A percentile compares a stretch with the other conserved stretches of the same genome.
Evolutionary conservation across 1,140 invertebrate genomes (phyloP).

Genomic region (Campoletis sonorensis): DNA sequence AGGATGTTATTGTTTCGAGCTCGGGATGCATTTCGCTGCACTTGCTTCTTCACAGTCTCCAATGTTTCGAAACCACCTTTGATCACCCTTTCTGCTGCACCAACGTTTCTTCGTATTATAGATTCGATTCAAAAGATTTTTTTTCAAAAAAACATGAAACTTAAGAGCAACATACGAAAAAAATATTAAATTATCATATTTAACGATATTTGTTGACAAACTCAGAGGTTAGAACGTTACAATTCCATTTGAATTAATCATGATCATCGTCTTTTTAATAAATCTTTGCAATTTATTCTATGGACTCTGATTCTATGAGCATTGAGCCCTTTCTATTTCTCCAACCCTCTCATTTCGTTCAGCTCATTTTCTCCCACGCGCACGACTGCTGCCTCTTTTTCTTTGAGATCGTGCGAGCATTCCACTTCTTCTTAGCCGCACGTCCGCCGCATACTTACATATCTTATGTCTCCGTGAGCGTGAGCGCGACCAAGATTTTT

Average conservation of each 20-base stretch:
- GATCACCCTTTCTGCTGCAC: conserved; percentile 46
- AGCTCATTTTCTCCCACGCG: conserved; percentile 47
- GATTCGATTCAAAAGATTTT: too few relatives aligned
- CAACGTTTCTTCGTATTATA: conserved; percentile 15
- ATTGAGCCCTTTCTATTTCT: not conserved
- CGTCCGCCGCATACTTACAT: conserved; percentile 61
- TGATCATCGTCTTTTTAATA: too few relatives aligned
- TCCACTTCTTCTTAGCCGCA: conserved; percentile 57
- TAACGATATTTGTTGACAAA: too few relatives aligned
- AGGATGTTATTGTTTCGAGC: conserved; percentile 54
- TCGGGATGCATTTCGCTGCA: conserved; percentile 14
- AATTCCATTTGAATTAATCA: too few relatives aligned
- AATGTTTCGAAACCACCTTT: conserved; percentile 22
- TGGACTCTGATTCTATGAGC: not conserved
- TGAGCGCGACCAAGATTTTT: conserved; percentile 57
- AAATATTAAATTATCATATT: too few relatives aligned
- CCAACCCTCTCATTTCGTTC: not conserved
- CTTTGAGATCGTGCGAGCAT: conserved; percentile 60
- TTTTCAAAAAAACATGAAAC: too few relatives aligned
- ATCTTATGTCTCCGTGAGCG: conserved; percentile 56
- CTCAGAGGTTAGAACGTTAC: too few relatives aligned
- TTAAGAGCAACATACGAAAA: too few relatives aligned
- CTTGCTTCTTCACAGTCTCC: not conserved
- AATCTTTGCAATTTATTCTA: too few relatives aligned
- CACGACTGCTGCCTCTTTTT: conserved; percentile 57